phyloP scores from a whole-genome alignment of 2,113 vertebrate genomes.

The Anthoscopus minutus region DNA sequence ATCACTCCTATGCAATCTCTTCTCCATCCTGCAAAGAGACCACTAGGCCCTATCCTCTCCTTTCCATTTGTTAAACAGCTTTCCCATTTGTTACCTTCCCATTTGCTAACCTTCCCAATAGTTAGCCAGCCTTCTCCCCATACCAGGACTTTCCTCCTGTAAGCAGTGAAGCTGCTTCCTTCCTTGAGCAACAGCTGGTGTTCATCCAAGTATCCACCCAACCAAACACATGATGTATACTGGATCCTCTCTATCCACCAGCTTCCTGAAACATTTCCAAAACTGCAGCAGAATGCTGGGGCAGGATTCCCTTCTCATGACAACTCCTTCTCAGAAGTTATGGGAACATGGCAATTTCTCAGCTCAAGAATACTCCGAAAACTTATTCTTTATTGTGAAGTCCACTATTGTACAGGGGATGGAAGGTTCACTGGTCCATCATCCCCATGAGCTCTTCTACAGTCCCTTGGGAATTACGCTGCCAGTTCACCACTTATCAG shows the following conservation, averaged over 20 bases:
- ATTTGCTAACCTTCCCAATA: neutral
- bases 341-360: neutral
- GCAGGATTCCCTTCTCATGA: neutral
- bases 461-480: neutral
- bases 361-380: neutral
- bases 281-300: neutral
- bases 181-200: neutral
- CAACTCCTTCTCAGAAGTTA: neutral
- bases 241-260: neutral
- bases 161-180: neutral
- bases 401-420: neutral
- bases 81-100: neutral
- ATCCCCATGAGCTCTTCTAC: neutral
- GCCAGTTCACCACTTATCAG: neutral
- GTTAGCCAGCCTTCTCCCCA: neutral
- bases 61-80: neutral
- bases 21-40: neutral
- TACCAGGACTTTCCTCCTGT: neutral
- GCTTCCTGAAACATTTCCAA: neutral
- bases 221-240: neutral
- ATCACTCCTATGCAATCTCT: neutral
- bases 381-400: neutral
- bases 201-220: neutral
- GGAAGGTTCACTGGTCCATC: neutral
- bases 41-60: neutral